A percentile compares a stretch with the other conserved stretches of the same genome.
phyloP scores from a whole-genome alignment of 2,888 invertebrate genomes.

The Gymnoscelis rufifasciata region DNA sequence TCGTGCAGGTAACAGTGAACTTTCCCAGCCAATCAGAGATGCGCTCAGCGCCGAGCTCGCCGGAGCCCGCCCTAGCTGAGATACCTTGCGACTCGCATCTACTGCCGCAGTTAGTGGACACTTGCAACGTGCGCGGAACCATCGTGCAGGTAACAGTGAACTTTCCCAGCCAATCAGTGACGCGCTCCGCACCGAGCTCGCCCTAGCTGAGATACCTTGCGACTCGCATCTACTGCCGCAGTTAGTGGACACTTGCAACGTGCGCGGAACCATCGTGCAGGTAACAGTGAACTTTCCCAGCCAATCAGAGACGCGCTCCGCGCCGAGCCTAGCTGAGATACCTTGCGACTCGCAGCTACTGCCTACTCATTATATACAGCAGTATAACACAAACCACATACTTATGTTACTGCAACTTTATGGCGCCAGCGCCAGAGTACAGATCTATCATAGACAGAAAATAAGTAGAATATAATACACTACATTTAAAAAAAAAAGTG shows the following conservation, averaged over 20 bases:
- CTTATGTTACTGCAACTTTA: no score
- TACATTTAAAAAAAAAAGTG: no score
- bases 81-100: conserved; percentile 57
- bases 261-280: no score
- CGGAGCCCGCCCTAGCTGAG: conserved; percentile 8
- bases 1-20: conserved; percentile 78
- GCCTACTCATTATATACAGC: no score
- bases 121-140: conserved; percentile 79
- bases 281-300: conserved; percentile 45
- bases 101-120: conserved; percentile 81
- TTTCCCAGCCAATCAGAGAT: conserved; percentile 36
- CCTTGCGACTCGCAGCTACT: no score
- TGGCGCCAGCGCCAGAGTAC: no score
- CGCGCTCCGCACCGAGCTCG: conserved; percentile 24
- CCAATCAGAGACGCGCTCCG: conserved; percentile 24
- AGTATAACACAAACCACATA: no score
- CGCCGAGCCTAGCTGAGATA: conserved; percentile 12
- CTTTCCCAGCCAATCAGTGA: conserved; percentile 33
- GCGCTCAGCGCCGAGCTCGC: conserved; percentile 31
- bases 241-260: no score
- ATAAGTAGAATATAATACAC: no score
- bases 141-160: conserved; percentile 75
- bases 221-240: no score
- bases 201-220: conserved; percentile 18
- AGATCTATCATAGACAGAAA: no score